Evolutionary conservation across 2,888 invertebrate genomes (phyloP).

Genomic region (Cosmorhoe ocellata): DNA sequence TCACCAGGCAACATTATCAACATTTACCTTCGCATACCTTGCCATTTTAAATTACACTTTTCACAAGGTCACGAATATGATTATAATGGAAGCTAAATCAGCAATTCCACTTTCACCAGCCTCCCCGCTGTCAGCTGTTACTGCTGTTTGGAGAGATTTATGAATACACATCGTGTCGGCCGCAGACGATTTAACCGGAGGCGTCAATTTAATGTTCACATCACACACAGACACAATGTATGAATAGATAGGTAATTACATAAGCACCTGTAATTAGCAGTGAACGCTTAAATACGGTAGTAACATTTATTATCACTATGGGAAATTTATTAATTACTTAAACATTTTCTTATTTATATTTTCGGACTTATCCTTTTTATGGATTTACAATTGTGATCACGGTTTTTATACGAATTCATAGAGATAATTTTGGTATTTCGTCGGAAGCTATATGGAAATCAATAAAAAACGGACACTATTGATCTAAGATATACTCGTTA

Average conservation of each 20-base stretch:
- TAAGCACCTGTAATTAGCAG: conserved; percentile 32
- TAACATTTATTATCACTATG: conserved; percentile 25
- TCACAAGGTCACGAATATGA: not conserved
- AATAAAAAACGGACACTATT: no score
- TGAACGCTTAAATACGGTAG: conserved; percentile 22
- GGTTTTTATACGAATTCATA: no score
- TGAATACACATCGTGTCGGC: conserved; percentile 34
- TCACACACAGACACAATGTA: no score
- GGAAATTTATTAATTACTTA: conserved; percentile 18
- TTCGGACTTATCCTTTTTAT: no score
- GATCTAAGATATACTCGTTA: no score
- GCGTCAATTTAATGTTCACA: conserved; percentile 36
- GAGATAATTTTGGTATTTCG: no score
- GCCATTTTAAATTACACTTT: no score
- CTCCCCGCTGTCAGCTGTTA: conserved; percentile 37
- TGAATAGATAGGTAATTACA: conserved; percentile 15
- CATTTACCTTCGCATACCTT: no score
- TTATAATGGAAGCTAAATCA: conserved; percentile 14
- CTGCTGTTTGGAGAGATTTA: conserved; percentile 41
- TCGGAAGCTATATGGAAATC: no score
- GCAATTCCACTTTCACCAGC: conserved; percentile 45
- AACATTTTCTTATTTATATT: conserved; percentile 1
- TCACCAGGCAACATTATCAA: no score
- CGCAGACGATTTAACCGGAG: conserved; percentile 31
- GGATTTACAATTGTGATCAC: no score